Evolutionary conservation across 2,888 invertebrate species (phyloP), one percentile per base, ranked within the genome.

Genomic region (Abrostola tripartita): DNA sequence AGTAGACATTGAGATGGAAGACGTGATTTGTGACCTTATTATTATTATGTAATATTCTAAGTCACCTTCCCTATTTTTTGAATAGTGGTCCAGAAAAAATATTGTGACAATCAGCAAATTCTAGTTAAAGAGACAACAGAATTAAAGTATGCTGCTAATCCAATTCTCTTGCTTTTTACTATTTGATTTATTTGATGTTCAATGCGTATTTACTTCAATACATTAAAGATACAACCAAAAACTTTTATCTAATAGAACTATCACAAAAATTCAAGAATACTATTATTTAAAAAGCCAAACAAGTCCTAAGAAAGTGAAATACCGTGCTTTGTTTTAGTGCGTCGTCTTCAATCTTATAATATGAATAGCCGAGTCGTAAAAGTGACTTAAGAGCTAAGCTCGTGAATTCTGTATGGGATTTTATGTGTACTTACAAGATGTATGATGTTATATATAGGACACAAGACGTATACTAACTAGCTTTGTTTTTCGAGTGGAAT

Each of bases 321-420:
- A 66, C 61, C 60, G 54, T 68, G 61, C 42, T 52, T 62, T 63
- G 76, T 68, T 71, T 78, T 72, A 75, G 66, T 54, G 60, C 36
- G 36, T 49, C 58, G 51, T 52, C 65, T 70, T 68, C 76, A 73
- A 78, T 79, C 68, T 79, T 79, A 76, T 78, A 73, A 68, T 70
- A 70, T 70, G 76, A 69, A 68, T 76, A 76, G 73, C 66, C 52
- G 52, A 52, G 61, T 70, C 77, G 60, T 79, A 78, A 79, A 76
- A 72, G 44, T 75, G 68, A 71, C 65, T 75, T 66, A 63, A 71
- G 62, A 73, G 70, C 68, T 66, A 37, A 72, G 54, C 62, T 65
- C 68, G 70, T 77, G 67, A 76, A 77, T 73, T 61, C 53, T 76
- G 47, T 62, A 55, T 52, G 38, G 55, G 63, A 65, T 65, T 71